A percentile compares a stretch with the other conserved stretches of the same genome.
Conservation (phyloP, 2,888 invertebrate genomes). For the Catocala fraxini region DNA sequence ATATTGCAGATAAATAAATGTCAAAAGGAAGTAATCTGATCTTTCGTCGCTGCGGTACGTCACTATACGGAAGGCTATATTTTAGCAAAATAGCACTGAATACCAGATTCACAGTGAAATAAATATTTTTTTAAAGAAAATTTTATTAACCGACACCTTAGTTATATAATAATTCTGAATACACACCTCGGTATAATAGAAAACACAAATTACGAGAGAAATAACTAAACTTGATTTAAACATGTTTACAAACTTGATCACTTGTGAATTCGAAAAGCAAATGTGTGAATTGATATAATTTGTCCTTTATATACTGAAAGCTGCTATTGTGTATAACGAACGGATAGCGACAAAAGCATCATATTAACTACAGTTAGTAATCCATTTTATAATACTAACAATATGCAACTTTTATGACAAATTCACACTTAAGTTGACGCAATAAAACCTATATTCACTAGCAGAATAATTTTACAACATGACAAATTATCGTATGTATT, state of each 20-base stretch:
- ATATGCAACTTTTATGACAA: not conserved
- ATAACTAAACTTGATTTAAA: slow-evolving; percentile 15
- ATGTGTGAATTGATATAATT: slow-evolving; percentile 65
- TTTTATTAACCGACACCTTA: not conserved
- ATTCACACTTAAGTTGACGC: not conserved
- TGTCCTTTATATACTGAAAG: slow-evolving; percentile 56
- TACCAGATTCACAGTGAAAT: too few species aligned
- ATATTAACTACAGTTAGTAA: slow-evolving; percentile 26
- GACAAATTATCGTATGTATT: slow-evolving; percentile 32
- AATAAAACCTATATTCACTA: slow-evolving; percentile 22
- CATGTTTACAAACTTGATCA: slow-evolving; percentile 32
- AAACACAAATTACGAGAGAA: slow-evolving; percentile 24
- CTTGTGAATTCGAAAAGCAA: slow-evolving; percentile 40
- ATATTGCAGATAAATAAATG: too few species aligned
- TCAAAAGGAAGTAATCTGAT: too few species aligned
- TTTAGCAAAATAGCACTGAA: too few species aligned
- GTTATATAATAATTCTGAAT: not conserved
- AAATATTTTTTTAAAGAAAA: too few species aligned
- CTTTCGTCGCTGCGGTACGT: too few species aligned
- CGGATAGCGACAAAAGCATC: slow-evolving; percentile 30
- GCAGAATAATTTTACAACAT: slow-evolving; percentile 3
- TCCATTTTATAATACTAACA: slow-evolving; percentile 33
- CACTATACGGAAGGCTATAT: too few species aligned
- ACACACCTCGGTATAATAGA: slow-evolving; percentile 32
- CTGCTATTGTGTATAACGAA: slow-evolving; percentile 34